These are phyloP conservation scores for Scaptomyza graminum DNA, from an alignment of 1,140 invertebrate genomes.

Conservation along the genomic window DNA sequence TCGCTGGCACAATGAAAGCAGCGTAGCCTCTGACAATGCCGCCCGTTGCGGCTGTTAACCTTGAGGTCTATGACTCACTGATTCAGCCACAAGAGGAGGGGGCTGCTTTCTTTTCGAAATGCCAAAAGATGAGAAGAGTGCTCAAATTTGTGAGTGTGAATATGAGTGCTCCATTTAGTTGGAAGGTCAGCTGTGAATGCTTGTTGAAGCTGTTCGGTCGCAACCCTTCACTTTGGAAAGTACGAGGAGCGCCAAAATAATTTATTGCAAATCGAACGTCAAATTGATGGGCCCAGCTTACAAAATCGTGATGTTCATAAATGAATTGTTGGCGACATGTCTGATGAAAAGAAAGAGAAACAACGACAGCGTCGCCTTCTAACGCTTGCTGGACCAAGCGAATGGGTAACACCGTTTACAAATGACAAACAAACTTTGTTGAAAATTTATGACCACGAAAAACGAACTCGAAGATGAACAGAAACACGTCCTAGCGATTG, in stretches of 20 bases:
- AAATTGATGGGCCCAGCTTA: conserved; percentile 32
- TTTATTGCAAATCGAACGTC: conserved; percentile 71
- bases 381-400: conserved; percentile 23
- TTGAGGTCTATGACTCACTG: conserved; percentile 79
- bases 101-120: conserved; percentile 62
- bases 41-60: conserved; percentile 72
- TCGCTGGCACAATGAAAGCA: conserved; percentile 32
- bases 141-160: not conserved
- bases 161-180: conserved; percentile 58
- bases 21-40: not conserved
- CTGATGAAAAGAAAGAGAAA: conserved; percentile 45
- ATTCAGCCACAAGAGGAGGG: conserved; percentile 42
- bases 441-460: conserved; percentile 78
- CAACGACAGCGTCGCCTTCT: conserved; percentile 31
- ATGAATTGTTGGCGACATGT: conserved; percentile 80
- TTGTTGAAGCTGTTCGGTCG: conserved; percentile 6
- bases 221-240: conserved; percentile 77
- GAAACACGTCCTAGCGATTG: conserved; percentile 47
- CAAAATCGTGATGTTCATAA: conserved; percentile 75
- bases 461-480: conserved; percentile 40
- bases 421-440: conserved; percentile 67
- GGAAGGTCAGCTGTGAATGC: conserved; percentile 58
- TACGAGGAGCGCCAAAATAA: conserved; percentile 63
- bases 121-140: conserved; percentile 50
- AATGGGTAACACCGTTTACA: conserved; percentile 64